Percentiles rank a stretch among this genome's conserved stretches.
phyloP scores from a whole-genome alignment of 2,797 vertebrate genomes.

The Lutjanus campechanus region DNA sequence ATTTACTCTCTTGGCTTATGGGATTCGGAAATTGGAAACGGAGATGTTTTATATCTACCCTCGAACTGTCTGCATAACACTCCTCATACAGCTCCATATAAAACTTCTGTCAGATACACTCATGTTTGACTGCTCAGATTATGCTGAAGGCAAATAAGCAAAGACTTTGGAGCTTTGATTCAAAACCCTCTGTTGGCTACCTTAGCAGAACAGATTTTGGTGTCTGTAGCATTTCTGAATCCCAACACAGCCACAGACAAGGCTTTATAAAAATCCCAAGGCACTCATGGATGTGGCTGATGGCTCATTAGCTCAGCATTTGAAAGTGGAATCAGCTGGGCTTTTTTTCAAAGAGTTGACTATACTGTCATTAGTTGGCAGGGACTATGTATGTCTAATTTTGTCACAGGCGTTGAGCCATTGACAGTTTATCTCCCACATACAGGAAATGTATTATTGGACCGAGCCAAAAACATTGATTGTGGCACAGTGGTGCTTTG shows the following conservation, averaged over 20 bases:
- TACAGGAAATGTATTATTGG: constrained; percentile 10
- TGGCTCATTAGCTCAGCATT: constrained; percentile 68
- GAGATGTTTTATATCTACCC: constrained; percentile 15
- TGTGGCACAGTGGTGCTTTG: not conserved
- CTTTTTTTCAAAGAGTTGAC: constrained; percentile 47
- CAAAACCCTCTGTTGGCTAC: constrained; percentile 59
- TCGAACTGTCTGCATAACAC: constrained; percentile 10
- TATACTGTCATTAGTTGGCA: constrained; percentile 54
- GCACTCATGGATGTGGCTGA: constrained; percentile 54
- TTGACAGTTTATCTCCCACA: constrained; percentile 36
- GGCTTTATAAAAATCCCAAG: constrained; percentile 59
- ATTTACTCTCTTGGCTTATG: constrained; percentile 22
- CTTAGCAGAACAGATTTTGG: constrained; percentile 51
- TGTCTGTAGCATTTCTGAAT: constrained; percentile 52
- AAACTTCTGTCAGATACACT: constrained; percentile 33
- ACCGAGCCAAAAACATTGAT: constrained; percentile 6
- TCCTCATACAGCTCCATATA: constrained; percentile 22
- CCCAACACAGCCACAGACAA: constrained; percentile 36
- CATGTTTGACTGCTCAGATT: constrained; percentile 38
- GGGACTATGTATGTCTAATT: constrained; percentile 45
- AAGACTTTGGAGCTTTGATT: constrained; percentile 50
- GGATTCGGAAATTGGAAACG: constrained; percentile 38
- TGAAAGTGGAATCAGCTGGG: constrained; percentile 58
- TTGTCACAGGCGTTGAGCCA: constrained; percentile 37
- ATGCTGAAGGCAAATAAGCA: constrained; percentile 60